Evolutionary conservation across 1,140 invertebrate genomes (phyloP).

Genomic region (Trichogramma pretiosum): DNA sequence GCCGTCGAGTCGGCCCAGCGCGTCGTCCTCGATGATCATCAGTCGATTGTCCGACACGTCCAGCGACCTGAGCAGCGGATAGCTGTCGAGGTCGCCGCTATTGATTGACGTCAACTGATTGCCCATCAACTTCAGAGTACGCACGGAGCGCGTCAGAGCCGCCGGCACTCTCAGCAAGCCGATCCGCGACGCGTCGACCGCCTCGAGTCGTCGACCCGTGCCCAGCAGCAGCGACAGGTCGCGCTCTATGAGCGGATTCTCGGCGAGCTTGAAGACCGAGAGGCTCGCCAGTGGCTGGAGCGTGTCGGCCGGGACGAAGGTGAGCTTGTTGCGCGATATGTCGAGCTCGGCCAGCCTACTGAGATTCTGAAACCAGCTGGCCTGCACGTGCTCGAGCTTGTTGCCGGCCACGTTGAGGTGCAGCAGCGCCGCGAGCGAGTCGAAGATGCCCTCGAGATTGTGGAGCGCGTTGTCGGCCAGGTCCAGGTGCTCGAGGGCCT

Average conservation of each 20-base stretch:
- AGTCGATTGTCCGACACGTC: conserved; percentile 75
- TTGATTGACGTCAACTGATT: conserved; percentile 67
- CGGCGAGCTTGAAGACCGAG: conserved; percentile 64
- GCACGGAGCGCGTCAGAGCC: conserved; percentile 73
- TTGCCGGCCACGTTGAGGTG: conserved; percentile 66
- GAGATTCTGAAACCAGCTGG: conserved; percentile 55
- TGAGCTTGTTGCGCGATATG: conserved; percentile 65
- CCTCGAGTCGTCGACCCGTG: conserved; percentile 64
- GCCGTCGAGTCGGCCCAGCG: conserved; percentile 70
- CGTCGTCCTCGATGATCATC: conserved; percentile 71
- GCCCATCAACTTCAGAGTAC: conserved; percentile 65
- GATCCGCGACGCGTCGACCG: conserved; percentile 73
- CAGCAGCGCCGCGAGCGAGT: conserved; percentile 53
- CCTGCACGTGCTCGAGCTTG: conserved; percentile 49
- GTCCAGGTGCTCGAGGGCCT: conserved; percentile 47
- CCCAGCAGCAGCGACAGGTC: conserved; percentile 56
- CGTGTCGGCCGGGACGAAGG: conserved; percentile 58
- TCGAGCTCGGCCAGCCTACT: conserved; percentile 66
- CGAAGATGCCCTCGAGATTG: conserved; percentile 49
- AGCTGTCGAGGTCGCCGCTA: conserved; percentile 82
- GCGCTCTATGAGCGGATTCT: conserved; percentile 57
- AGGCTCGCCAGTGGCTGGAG: conserved; percentile 67
- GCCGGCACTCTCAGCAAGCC: conserved; percentile 71
- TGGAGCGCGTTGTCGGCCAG: conserved; percentile 57
- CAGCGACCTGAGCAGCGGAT: conserved; percentile 70